Base-by-base conservation (phyloP, 1,140 invertebrate genomes). In the Aphelinus atriplicis region DNA sequence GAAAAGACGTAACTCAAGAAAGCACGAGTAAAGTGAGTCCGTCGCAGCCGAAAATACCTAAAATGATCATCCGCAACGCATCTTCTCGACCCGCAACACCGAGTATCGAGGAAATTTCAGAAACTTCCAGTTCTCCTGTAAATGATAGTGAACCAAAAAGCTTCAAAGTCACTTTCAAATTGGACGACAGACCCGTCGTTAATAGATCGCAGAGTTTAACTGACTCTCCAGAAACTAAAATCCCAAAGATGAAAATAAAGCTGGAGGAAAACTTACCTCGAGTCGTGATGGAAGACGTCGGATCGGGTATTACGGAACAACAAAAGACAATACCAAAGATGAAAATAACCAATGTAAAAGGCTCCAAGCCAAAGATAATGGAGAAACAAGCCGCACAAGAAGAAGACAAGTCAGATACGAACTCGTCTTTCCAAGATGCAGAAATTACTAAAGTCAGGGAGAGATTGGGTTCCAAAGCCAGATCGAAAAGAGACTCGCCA, bases 181-280 rank as follows among this genome's bases (percentile, higher is more conserved):
- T 79, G 6, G 80, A 83, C 3, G 81, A 84, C 2, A 81, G 78
- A 60, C 61, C 72, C 7, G 46, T 74, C 9, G 77, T 58, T 3
- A 50, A 75, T 1, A 73, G 7, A 26, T 10, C n/a, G 1, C 68
- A 66, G 3, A 71, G 48, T 42, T 60, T 51, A 6, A 65, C 42
- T 53, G 68, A 56, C 2, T 60, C 68, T 45, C 10, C 42, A 2
- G 83, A 84, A 3, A 79, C 75, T 7, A 86, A 86, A 60, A 71
- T 86, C 58, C 86, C 85, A 7, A 88, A 86, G 61, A 87, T 88
- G 79, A 88, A 86, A 47, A 88, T 88, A 46, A 88, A 84, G 53
- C 73, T 88, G 0, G 86, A 88, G 43, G 84, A 84, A 26, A 84
- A 82, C 56, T 56, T 80, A 46, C 80, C 83, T 6, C 82, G 82